Percentiles rank a stretch among this genome's conserved stretches.
These are phyloP conservation scores for Eretmocerus hayati DNA, from an alignment of 2,888 invertebrate species.

Conservation along the genomic window DNA sequence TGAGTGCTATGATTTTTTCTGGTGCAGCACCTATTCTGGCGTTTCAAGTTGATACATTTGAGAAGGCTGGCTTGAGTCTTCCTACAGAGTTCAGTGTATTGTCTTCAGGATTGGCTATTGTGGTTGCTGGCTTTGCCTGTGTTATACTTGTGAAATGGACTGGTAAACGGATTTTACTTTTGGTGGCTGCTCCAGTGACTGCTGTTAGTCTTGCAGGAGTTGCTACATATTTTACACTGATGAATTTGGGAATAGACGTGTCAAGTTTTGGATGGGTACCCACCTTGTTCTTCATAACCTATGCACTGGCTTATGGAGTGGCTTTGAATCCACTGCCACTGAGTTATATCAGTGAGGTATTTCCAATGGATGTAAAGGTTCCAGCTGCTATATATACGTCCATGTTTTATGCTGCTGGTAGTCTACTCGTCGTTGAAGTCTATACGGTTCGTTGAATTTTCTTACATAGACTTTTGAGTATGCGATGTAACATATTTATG, in stretches of 20 bases:
- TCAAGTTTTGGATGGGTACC: conserved; percentile 35
- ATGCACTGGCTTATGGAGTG: conserved; percentile 37
- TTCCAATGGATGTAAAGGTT: conserved; percentile 41
- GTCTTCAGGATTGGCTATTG: conserved; percentile 35
- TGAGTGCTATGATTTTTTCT: conserved; percentile 36
- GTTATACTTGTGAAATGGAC: conserved; percentile 35
- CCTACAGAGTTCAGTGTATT: conserved; percentile 36
- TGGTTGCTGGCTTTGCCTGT: conserved; percentile 36
- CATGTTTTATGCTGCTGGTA: conserved; percentile 38
- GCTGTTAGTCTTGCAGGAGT: conserved; percentile 30
- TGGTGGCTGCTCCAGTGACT: conserved; percentile 35
- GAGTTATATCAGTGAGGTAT: conserved; percentile 42
- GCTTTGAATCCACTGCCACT: conserved; percentile 42
- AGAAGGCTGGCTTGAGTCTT: conserved; percentile 35
- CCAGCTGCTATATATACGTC: conserved; percentile 38
- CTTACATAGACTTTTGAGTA: too few species aligned
- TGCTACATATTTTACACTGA: conserved; percentile 36
- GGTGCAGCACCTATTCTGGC: conserved; percentile 41
- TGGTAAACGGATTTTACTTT: conserved; percentile 37
- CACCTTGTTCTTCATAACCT: conserved; percentile 36
- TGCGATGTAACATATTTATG: background rate
- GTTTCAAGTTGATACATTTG: conserved; percentile 39
- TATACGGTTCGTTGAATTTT: conserved; percentile 42
- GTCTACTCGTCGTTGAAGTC: conserved; percentile 35
- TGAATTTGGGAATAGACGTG: conserved; percentile 31